Percentiles rank a stretch among this genome's conserved stretches.
These are phyloP conservation scores for Drosophila suboccidentalis DNA, from an alignment of 2,888 invertebrate genomes.

Conservation along the genomic window DNA sequence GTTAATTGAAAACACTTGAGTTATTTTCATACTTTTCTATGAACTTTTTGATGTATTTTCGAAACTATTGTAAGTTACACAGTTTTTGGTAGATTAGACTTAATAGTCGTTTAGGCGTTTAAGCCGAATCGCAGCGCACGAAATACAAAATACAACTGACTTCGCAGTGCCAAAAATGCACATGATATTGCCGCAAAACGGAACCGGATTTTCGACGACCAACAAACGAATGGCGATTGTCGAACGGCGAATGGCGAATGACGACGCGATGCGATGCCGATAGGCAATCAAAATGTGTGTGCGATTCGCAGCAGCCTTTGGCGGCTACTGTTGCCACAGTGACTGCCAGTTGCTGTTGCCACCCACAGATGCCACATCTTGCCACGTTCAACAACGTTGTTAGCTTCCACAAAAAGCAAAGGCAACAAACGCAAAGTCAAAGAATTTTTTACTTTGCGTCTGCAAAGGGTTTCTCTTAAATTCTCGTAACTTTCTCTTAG, in stretches of 20 bases:
- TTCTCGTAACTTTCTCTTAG: not conserved
- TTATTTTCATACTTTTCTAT: not conserved
- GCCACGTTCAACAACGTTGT: conserved; percentile 43
- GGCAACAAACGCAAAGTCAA: conserved; percentile 28
- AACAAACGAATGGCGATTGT: conserved; percentile 16
- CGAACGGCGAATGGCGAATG: conserved; percentile 8
- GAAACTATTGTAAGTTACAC: not conserved
- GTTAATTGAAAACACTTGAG: not conserved
- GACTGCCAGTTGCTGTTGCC: no score
- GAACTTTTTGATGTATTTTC: not conserved
- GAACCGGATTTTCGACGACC: conserved; percentile 24
- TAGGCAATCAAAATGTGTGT: conserved; percentile 56
- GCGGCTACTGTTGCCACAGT: conserved; percentile 45
- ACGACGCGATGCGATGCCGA: conserved; percentile 50
- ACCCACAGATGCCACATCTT: conserved; percentile 19
- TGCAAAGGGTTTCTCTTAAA: conserved; percentile 50
- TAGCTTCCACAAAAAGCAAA: conserved; percentile 47
- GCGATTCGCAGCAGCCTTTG: conserved; percentile 49
- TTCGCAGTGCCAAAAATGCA: conserved; percentile 36
- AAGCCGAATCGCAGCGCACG: conserved; percentile 57
- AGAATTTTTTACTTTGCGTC: not conserved
- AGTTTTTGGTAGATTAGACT: not conserved
- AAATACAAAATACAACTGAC: conserved; percentile 68
- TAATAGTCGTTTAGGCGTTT: conserved; percentile 1
- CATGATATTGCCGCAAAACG: conserved; percentile 27